Conservation (phyloP, 2,888 invertebrate genomes). For the Notodonta dromedarius region DNA sequence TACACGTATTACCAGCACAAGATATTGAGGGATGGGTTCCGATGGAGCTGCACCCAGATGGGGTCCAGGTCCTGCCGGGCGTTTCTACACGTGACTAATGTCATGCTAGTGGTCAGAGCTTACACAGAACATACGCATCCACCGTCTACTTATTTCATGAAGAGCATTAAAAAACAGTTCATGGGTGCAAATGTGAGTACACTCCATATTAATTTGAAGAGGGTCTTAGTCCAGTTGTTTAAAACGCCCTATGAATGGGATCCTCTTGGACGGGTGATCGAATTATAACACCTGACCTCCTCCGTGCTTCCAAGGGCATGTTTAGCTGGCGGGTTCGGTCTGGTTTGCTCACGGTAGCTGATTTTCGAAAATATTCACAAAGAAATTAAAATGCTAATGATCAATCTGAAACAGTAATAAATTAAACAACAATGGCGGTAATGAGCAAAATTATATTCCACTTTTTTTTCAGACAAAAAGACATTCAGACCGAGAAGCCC, state of each 20-base stretch:
- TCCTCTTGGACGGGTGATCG: no score
- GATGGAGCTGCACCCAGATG: slow-evolving; percentile 81
- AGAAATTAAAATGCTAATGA: no score
- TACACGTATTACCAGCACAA: slow-evolving; percentile 80
- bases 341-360: no score
- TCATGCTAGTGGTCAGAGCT: slow-evolving; percentile 72
- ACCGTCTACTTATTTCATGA: slow-evolving; percentile 67
- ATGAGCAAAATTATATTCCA: background rate
- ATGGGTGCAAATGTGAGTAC: slow-evolving; percentile 37
- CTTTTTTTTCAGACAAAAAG: slow-evolving; percentile 55
- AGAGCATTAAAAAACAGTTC: slow-evolving; percentile 52
- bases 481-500: slow-evolving; percentile 41
- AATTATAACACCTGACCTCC: no score
- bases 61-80: slow-evolving; percentile 76
- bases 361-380: no score
- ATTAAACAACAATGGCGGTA: no score
- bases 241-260: no score
- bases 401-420: no score
- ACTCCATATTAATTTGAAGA: background rate
- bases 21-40: slow-evolving; percentile 68
- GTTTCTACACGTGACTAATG: slow-evolving; percentile 71
- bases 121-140: slow-evolving; percentile 73
- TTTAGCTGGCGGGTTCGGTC: no score
- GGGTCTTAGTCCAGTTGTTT: no score
- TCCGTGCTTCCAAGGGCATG: no score